A percentile compares a stretch with the other conserved stretches of the same genome.
phyloP scores from a whole-genome alignment of 2,888 invertebrate species.

The Physocephala rufipes region DNA sequence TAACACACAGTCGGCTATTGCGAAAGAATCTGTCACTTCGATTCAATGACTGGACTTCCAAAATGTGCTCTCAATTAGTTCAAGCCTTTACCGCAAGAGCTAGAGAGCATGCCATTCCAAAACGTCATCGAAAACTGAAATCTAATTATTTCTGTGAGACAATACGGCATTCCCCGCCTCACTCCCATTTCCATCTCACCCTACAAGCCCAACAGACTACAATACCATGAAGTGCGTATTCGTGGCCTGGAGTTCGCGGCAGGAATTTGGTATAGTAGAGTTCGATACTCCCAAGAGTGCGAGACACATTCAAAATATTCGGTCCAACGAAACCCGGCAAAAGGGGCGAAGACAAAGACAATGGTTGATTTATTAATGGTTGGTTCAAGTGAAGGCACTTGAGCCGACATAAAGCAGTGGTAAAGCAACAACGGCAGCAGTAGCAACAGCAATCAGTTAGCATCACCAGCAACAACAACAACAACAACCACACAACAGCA shows the following conservation, averaged over 20 bases:
- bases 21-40: background rate
- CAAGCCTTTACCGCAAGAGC: no score
- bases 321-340: background rate
- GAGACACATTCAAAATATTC: background rate
- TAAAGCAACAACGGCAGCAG: background rate
- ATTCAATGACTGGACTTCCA: background rate
- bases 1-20: no score
- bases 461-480: background rate
- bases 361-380: constrained; percentile 30
- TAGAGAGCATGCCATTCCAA: background rate
- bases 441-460: background rate
- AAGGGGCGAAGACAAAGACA: background rate
- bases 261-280: background rate
- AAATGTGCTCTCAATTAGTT: no score
- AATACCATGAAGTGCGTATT: background rate
- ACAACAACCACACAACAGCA: background rate
- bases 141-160: constrained; percentile 35
- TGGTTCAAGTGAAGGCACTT: constrained; percentile 35
- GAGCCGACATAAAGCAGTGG: constrained; percentile 25
- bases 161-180: background rate
- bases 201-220: background rate
- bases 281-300: background rate
- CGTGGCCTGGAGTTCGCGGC: constrained; percentile 6
- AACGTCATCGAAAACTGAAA: constrained; percentile 21
- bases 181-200: no score